Base-by-base conservation (phyloP, 1,140 invertebrate genomes). In the Limonius californicus region DNA sequence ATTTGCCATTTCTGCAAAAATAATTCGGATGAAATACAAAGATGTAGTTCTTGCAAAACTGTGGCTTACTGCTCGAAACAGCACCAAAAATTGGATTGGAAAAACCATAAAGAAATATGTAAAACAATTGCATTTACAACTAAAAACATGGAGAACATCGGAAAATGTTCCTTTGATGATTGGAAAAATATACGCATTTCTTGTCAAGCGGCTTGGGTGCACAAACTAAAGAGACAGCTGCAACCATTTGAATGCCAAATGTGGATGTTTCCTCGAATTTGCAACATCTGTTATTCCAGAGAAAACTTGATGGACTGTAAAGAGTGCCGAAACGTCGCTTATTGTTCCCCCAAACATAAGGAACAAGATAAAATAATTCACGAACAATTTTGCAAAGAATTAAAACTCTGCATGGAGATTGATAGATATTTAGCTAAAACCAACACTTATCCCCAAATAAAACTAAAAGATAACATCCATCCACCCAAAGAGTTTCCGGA, bases 51-150 rank as follows among this genome's bases (percentile, higher is more conserved):
- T 12, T 91, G 89, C 68, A 84, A 80, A 64, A 61, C 72, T 1
- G 79, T 82, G 16, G 82, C 82, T 56, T 91, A 90, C 68, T 82
- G 80, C 61, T 71, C 68, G 19, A 82, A 80, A 54, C 82, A 86
- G 15, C 89, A 90, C 68, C 89, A 90, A 69, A 81, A 80, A 42
- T 67, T 72, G 21, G 83, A 89, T 63, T 90, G 88, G 88, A 79
- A 81, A 27, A 70, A 74, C 3, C 88, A 90, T 66, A 88, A 85
- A 62, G 70, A 70, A 2, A 32, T 74, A 1, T 90, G 88, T 67
- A 77, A 78, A 35, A 76, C 82, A 6, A 85, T 82, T 73, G 77
- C 56, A 3, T 45, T 54, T 20, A 14, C 7, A 11, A 12, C 2
- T 2, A 39, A 39, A 39, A 14, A n/a, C 2, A 2, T 12, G 7